Evolutionary conservation across 2,888 invertebrate genomes (phyloP).

Genomic region (Sericinus montela): DNA sequence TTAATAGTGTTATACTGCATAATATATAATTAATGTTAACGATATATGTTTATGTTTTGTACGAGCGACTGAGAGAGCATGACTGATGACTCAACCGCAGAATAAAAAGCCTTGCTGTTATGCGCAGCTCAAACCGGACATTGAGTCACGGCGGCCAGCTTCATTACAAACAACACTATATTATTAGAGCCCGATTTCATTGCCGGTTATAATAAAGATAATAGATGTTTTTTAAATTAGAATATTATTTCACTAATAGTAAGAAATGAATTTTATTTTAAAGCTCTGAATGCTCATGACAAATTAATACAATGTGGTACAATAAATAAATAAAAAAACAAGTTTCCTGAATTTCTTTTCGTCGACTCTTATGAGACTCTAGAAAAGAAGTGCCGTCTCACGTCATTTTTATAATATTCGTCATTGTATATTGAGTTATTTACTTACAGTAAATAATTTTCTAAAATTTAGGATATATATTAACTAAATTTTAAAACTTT

Average conservation of each 20-base stretch:
- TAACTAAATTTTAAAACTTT: slow-evolving; percentile 28
- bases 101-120: slow-evolving; percentile 1
- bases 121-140: slow-evolving; percentile 11
- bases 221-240: neutral
- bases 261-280: too few species aligned
- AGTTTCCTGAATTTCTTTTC: too few species aligned
- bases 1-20: too few species aligned
- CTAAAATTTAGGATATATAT: neutral
- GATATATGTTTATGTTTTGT: neutral
- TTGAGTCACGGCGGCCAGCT: slow-evolving; percentile 11
- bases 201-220: neutral
- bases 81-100: slow-evolving; percentile 11
- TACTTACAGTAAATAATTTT: too few species aligned
- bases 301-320: too few species aligned
- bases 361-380: too few species aligned
- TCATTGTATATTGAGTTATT: too few species aligned
- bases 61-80: slow-evolving; percentile 5
- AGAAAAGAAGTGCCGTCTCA: too few species aligned
- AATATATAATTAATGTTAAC: neutral
- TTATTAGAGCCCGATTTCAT: neutral
- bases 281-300: too few species aligned
- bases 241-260: too few species aligned
- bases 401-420: too few species aligned
- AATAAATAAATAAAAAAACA: too few species aligned
- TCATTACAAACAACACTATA: slow-evolving; percentile 8